Evolutionary conservation across 2,888 invertebrate genomes (phyloP).

Genomic region (Leptopilina myrica): DNA sequence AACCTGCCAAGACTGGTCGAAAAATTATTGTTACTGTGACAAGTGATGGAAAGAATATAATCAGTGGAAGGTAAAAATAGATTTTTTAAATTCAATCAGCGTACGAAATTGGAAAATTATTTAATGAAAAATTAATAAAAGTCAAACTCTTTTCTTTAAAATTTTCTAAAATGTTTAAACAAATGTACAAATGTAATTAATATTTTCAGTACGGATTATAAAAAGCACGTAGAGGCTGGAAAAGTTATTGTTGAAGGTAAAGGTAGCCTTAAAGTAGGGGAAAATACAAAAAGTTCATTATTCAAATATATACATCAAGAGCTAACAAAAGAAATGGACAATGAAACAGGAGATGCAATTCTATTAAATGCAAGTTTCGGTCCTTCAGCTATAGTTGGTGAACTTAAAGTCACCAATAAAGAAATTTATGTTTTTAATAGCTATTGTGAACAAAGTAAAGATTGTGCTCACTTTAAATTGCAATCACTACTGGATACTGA

Average conservation of each 20-base stretch:
- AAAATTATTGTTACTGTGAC: constrained; percentile 82
- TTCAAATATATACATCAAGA: constrained; percentile 85
- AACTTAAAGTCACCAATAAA: constrained; percentile 84
- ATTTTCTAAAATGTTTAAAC: too few relatives aligned
- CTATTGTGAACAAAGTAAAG: constrained; percentile 88
- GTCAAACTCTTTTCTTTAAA: too few relatives aligned
- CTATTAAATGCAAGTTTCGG: constrained; percentile 85
- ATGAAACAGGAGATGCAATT: constrained; percentile 83
- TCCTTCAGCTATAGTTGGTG: constrained; percentile 83
- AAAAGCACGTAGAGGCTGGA: constrained; percentile 80
- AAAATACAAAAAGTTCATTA: constrained; percentile 83
- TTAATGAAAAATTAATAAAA: too few relatives aligned
- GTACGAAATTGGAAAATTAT: too few relatives aligned
- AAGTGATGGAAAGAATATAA: constrained; percentile 82
- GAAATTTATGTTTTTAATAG: constrained; percentile 85
- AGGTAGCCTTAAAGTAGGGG: constrained; percentile 84
- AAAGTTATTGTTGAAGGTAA: constrained; percentile 87
- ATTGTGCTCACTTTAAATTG: constrained; percentile 86
- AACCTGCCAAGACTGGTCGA: constrained; percentile 80
- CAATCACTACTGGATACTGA: constrained; percentile 77
- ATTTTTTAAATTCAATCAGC: background rate
- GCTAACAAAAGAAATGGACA: constrained; percentile 80
- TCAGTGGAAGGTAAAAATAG: constrained; percentile 82
- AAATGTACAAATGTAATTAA: constrained; percentile 26
- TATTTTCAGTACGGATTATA: constrained; percentile 81